Conservation (phyloP, 2,113 vertebrate genomes). For the Xenopus tropicalis region UCB_Xtro_10.0 CM004448.2:78492501-78493000, state of each 20-base stretch:
- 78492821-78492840: constrained; percentile 20
- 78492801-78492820: constrained; percentile 8
- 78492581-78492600: no score
- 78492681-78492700: no score
- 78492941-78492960: constrained; percentile 46
- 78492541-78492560: no score
- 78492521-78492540: no score
- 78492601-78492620: no score
- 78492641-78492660: no score
- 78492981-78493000: constrained; percentile 20
- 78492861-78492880: constrained; percentile 30
- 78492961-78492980: constrained; percentile 42
- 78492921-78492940: constrained; percentile 44
- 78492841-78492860: constrained; percentile 35
- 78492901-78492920: constrained; percentile 35
- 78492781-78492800: constrained; percentile 39
- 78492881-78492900: constrained; percentile 38
- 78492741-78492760: constrained; percentile 10
- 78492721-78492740: constrained; percentile 15
- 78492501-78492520: no score
- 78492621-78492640: no score
- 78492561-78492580: no score
- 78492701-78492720: constrained; percentile 15
- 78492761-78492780: constrained; percentile 12
- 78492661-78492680: no score